A percentile compares a stretch with the other conserved stretches of the same genome.
phyloP scores from a whole-genome alignment of 2,888 invertebrate genomes.

The Protodeltote pygarga region DNA sequence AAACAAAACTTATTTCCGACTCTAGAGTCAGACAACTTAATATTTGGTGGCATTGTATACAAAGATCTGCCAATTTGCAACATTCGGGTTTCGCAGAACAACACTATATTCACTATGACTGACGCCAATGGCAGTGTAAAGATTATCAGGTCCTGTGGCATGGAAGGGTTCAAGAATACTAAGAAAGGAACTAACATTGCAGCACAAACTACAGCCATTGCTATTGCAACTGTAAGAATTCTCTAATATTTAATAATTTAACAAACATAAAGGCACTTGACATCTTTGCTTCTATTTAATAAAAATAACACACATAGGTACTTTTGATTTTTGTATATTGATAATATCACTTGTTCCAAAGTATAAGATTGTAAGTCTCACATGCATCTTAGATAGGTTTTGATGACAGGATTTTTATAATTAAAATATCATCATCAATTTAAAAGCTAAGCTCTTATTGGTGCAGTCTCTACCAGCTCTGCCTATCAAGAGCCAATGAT shows the following conservation, averaged over 20 bases:
- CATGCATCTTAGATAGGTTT: not conserved
- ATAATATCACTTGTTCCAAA: too few species aligned
- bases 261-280: too few species aligned
- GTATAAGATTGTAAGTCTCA: too few species aligned
- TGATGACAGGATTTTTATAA: not conserved
- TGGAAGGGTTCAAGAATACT: constrained; percentile 98
- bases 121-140: constrained; percentile 89
- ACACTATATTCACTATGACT: constrained; percentile 93
- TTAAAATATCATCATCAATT: too few species aligned
- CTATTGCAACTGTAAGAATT: constrained; percentile 91
- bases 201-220: constrained; percentile 97
- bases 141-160: constrained; percentile 92
- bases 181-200: constrained; percentile 98
- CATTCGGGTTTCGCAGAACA: constrained; percentile 94
- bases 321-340: too few species aligned
- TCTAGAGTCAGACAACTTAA: constrained; percentile 88
- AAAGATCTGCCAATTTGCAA: constrained; percentile 94
- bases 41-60: constrained; percentile 92
- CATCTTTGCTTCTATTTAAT: not conserved
- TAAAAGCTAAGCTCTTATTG: too few species aligned
- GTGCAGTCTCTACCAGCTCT: too few species aligned
- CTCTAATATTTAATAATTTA: too few species aligned
- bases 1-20: constrained; percentile 91
- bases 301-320: not conserved
- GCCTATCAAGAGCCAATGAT: too few species aligned